Conservation (phyloP, 2,888 invertebrate genomes). For the Apamea epomidion region DNA sequence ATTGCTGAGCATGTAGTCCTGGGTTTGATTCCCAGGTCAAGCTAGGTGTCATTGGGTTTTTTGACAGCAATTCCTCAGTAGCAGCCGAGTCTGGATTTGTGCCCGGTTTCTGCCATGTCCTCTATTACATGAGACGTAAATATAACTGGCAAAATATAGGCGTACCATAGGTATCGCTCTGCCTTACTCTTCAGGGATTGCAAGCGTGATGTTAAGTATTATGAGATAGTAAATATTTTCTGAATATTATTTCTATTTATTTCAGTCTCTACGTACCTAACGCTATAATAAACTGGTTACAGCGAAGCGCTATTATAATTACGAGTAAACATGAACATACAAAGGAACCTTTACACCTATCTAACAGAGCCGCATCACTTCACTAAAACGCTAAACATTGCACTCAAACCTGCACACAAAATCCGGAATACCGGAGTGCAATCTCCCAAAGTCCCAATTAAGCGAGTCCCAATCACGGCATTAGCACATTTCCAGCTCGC, state of each 20-base stretch:
- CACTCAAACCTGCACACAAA: slow-evolving; percentile 33
- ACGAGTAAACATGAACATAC: background rate
- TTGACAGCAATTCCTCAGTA: no score
- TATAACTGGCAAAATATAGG: background rate
- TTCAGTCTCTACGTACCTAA: background rate
- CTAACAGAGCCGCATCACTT: background rate
- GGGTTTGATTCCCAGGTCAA: no score
- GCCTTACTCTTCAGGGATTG: background rate
- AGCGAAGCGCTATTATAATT: background rate
- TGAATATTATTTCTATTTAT: background rate
- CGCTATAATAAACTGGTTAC: background rate
- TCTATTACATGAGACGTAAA: background rate
- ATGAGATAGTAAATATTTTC: background rate
- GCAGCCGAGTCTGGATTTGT: no score
- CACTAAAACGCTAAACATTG: slow-evolving; percentile 15
- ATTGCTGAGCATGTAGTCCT: background rate
- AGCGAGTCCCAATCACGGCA: slow-evolving; percentile 51
- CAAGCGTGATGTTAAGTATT: background rate
- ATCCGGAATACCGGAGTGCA: slow-evolving; percentile 24
- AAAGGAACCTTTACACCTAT: background rate
- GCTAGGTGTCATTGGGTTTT: no score
- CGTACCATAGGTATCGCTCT: no score
- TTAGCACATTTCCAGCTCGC: slow-evolving; percentile 64
- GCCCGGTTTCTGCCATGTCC: background rate
- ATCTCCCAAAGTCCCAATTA: slow-evolving; percentile 54